Evolutionary conservation across 2,797 vertebrate species (phyloP), one percentile per base, ranked within the genome.

Genomic region (Holocentrus rufus): DNA sequence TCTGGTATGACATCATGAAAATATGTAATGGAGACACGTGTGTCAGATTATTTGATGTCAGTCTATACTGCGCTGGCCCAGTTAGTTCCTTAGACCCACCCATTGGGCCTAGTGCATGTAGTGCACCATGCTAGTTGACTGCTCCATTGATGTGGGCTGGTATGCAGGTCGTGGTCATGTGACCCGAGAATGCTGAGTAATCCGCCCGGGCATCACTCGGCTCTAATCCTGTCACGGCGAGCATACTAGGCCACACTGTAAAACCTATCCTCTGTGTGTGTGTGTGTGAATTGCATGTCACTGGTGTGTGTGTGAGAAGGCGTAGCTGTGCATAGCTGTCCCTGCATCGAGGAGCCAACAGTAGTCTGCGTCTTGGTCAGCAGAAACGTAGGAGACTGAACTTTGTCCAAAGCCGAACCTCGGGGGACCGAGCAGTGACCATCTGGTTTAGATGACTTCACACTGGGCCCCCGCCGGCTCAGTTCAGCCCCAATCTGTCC

Each of bases 181-280:
- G 85, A 87, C 76, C 74, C 46, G 61, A 80, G 81, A 79, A 77
- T 13, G 61, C 76, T 63, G 83, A 83, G 74, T 90, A 88, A 89
- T 89, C 85, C 85, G 72, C 82, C 61, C 69, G 78, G 80, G 79
- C 84, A 82, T 91, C 88, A 84, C 74, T 85, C 74, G 39, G 65
- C 62, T 46, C 71, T 89, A 90, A 90, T 88, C 80, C 83, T 60
- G 70, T 8, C 65, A 57, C 57, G 64, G 61, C 82, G 50, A 81
- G 65, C 78, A 54, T 68, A 58, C 49, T 65, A 15, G n/a, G 22
- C 63, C 36, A 69, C 76, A 53, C 22, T 57, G 23, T 59, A 68
- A 73, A 87, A 68, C 55, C 67, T 53, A 72, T 57, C 62, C 44
- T 58, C 39, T 64, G 36, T 69, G 56, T 56, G 36, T 54, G 42